Evolutionary conservation across 1,140 invertebrate species (phyloP), one percentile per base, ranked within the genome.

Genomic region (Pentalonia nigronervosa): DNA sequence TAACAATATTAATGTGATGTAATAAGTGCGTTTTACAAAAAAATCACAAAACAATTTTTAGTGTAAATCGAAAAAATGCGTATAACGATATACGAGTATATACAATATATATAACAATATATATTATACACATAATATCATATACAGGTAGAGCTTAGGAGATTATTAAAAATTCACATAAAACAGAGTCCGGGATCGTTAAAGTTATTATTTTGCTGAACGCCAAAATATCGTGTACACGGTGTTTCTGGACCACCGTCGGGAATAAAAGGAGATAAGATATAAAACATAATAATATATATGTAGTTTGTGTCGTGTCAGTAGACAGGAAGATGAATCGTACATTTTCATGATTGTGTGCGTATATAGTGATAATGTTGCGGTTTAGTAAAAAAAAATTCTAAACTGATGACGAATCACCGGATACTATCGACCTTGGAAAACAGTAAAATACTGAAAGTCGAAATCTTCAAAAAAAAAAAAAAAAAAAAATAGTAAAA

Each of bases 371-470:
- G 88, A 41, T 56, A 34, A 56, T 41, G 36, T 23, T 36, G 88
- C 8, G 48, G 50, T 89, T 30, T 17, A n/a, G 14, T 14, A n/a
- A 76, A 76, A 30, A 36, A 89, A 48, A 88, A 50, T 34, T 53
- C 34, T 23, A 34, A 48, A 56, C 34, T 36, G n/a, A 89, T 36
- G 88, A 89, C 50, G 48, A 89, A 25, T 36, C 48, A 41, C 50
- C 88, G 88, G 88, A 89, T 89, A 89, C 25, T 56, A 48, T 56
- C 4, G 50, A 89, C 88, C 88, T 89, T 89, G 34, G 34, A 23
- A 25, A 36, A 56, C 53, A 48, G 45, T 36, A 56, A 89, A 23
- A 25, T 25, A 53, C 21, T 36, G 88, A 89, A 41, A 89, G 34
- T 7, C 23, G 14, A 41, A 56, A 56, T 41, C 17, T n/a, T 50